A percentile compares a stretch with the other conserved stretches of the same genome.
These are phyloP conservation scores for Trissolcus basalis DNA, from an alignment of 1,140 invertebrate species.

Conservation along the genomic window DNA sequence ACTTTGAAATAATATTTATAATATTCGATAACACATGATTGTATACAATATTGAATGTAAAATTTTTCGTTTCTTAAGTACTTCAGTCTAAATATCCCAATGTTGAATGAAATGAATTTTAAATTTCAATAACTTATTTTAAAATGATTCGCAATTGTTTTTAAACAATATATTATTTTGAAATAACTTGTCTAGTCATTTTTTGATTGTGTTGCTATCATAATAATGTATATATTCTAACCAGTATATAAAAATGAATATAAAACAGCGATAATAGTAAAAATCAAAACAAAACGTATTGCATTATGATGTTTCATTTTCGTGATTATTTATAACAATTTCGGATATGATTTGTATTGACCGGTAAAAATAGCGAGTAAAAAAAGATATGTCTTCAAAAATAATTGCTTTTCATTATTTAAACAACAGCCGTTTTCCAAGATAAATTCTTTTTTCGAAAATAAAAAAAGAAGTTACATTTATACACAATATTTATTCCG, in stretches of 20 bases:
- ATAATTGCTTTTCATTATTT: constrained; percentile 32
- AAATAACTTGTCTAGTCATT: background rate
- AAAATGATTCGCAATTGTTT: too few relatives aligned
- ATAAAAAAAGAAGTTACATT: too few relatives aligned
- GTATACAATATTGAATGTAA: background rate
- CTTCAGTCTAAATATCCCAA: constrained; percentile 1
- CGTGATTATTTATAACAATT: constrained; percentile 14
- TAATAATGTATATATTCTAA: background rate
- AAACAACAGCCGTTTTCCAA: constrained; percentile 32
- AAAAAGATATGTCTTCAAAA: constrained; percentile 48
- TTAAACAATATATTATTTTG: background rate
- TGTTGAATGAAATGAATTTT: background rate
- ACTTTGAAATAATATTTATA: too few relatives aligned
- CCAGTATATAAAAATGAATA: too few relatives aligned
- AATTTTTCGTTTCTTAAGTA: background rate
- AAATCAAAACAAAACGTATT: constrained; percentile 16
- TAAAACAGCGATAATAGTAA: background rate
- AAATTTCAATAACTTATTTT: background rate
- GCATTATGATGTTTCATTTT: background rate
- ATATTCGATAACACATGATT: too few relatives aligned
- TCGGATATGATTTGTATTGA: constrained; percentile 41
- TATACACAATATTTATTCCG: too few relatives aligned
- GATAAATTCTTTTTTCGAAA: constrained; percentile 15
- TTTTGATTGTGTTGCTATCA: background rate
- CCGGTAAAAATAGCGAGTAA: constrained; percentile 26